A percentile compares a stretch with the other conserved stretches of the same genome.
phyloP scores from a whole-genome alignment of 2,113 vertebrate species.

The Microtus oregoni region DNA sequence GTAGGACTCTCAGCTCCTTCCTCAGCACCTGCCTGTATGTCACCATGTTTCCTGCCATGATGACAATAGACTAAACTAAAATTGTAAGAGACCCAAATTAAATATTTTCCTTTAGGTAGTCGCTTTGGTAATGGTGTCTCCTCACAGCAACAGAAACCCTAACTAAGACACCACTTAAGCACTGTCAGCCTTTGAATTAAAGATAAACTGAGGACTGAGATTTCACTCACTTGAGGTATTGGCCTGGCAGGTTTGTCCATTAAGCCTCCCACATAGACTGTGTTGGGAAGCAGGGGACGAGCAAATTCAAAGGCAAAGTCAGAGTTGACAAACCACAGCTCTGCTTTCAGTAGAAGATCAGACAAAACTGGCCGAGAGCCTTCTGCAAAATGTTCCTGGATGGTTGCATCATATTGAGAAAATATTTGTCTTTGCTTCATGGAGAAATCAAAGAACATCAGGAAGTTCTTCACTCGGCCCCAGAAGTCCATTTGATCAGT shows the following conservation, averaged over 20 bases:
- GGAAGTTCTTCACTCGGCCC: slow-evolving; percentile 81
- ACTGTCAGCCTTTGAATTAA: no score
- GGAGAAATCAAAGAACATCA: slow-evolving; percentile 73
- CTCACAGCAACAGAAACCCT: background rate
- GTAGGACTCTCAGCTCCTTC: background rate
- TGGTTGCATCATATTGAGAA: slow-evolving; percentile 74
- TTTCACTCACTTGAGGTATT: no score
- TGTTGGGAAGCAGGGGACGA: slow-evolving; percentile 59
- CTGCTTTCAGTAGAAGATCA: slow-evolving; percentile 84
- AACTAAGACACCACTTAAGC: no score
- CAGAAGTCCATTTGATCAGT: slow-evolving; percentile 84
- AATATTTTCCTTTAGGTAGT: no score
- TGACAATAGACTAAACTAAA: no score
- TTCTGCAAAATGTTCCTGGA: slow-evolving; percentile 57
- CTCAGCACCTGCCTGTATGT: background rate
- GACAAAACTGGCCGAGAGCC: no score
- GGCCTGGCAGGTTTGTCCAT: no score
- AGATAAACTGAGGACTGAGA: no score
- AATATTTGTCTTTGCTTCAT: slow-evolving; percentile 62
- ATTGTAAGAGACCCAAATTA: rapidly evolving
- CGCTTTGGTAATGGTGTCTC: background rate
- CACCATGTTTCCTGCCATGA: background rate
- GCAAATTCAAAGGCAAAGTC: slow-evolving; percentile 88
- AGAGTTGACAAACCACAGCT: slow-evolving; percentile 87
- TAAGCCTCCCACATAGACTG: no score